Evolutionary conservation across 2,888 invertebrate genomes (phyloP), one percentile per base, ranked within the genome.

Genomic region (Ferrisia virgata): DNA sequence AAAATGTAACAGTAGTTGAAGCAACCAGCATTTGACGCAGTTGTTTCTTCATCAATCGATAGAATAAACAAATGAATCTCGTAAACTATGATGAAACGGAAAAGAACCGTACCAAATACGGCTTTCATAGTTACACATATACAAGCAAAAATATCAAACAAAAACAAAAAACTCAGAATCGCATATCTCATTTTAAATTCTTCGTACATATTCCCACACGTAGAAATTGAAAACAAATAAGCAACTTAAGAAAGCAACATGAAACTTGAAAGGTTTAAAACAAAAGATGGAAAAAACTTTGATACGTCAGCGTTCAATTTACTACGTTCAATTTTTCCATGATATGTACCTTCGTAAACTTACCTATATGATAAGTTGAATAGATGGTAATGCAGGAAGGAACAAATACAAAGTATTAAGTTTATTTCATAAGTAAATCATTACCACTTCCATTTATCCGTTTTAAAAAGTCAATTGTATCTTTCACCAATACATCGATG

Each of bases 181-280:
- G 28, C 13, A 64, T 64, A 64, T 28, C 58, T 64, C 58, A 64
- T 64, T 28, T 25, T 25, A 28, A 64, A 64, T 64, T 22, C 58
- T 25, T 28, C n/a, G n/a, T 64, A 64, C 58, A 64, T 64, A 64
- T 64, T 47, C 58, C 28, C 58, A 25, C 28, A 2, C 28, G 58
- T 64, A 64, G 13, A 64, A 64, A 64, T 64, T 64, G 58, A 64
- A 64, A 64, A 64, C 58, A 64, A 64, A 64, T 64, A 64, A 64
- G 58, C 58, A 13, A 28, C 58, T 11, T 11, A 43, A 64, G 28
- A 64, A 64, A 64, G 28, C 28, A 64, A 28, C 9, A 9, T 13
- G 58, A 64, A 64, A 64, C 2, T 25, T 28, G n/a, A 25, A 28
- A 64, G 58, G 1, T 64, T 25, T 11, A 9, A 64, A 64, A 28